These are phyloP conservation scores for Meleagris gallopavo DNA, from an alignment of 2,113 vertebrate species.

Conservation along the genomic window DNA sequence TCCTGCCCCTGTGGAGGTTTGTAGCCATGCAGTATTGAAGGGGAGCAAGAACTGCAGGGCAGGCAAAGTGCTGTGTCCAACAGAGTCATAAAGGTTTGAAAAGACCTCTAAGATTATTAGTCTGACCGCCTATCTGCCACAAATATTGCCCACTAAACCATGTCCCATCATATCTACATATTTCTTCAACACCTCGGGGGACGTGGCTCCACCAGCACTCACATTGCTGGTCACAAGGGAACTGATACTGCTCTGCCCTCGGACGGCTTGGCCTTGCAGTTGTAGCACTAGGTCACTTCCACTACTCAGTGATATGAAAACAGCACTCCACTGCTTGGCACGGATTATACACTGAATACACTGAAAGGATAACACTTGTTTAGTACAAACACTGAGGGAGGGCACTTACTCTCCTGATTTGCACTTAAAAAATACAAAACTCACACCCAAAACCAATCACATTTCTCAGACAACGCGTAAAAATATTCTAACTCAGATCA, in stretches of 20 bases:
- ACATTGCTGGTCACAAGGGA: accelerated
- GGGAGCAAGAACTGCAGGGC: background rate
- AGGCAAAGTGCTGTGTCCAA: background rate
- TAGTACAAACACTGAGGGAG: background rate
- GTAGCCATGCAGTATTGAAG: background rate
- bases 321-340: background rate
- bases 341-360: background rate
- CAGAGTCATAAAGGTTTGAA: background rate
- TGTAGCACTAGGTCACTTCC: background rate
- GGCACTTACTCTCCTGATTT: background rate
- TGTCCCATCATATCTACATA: too few relatives aligned
- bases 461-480: background rate
- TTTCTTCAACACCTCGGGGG: too few relatives aligned
- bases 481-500: background rate
- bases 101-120: too few relatives aligned
- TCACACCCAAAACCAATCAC: background rate
- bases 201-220: background rate
- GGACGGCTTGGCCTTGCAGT: background rate
- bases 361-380: background rate
- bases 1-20: background rate
- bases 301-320: background rate
- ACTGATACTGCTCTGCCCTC: background rate
- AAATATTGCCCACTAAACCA: too few relatives aligned
- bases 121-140: too few relatives aligned
- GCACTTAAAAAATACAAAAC: background rate